Base-by-base conservation (phyloP, 2,113 vertebrate genomes). In the Platysteira castanea region DNA sequence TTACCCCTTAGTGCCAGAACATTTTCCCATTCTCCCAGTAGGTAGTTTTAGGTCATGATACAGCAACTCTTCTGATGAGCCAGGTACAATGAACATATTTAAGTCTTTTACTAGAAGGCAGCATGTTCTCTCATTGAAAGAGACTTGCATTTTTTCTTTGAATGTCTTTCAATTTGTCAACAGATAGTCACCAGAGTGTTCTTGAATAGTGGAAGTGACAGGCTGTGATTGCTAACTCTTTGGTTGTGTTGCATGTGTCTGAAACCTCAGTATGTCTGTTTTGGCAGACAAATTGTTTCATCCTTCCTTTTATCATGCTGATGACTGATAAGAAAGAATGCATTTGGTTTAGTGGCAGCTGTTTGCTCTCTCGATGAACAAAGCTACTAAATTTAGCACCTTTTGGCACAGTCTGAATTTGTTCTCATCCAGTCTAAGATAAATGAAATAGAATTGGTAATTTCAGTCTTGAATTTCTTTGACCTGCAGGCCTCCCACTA, bases 311-410 rank as follows among this genome's bases (percentile, higher is more conserved):
- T 76, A 65, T 89, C 70, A 47, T 77, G 63, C 59, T 90, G 76
- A 74, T 88, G 59, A 67, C 78, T 88, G 85, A 79, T 87, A 93
- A 90, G 74, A 87, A 91, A 75, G 35, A 91, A 92, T 73, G n/a
- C 7, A 86, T 69, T 94, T 88, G 60, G 47, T 81, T 89, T 93
- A 82, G 78, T 84, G 54, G 64, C 79, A 92, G 59, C 76, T 94
- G 54, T 95, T 94, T 91, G 60, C n/a, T 94, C 67, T 90, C n/a
- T 74, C 33, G 1, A 73, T 77, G 41, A 71, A 44, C 16, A 70
- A 88, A 24, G 26, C 39, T 86, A 76, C 83, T 88, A 88, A 94
- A 92, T 94, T 91, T 91, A 91, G 69, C 23, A 63, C 10, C 16
- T 93, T 93, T 75, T 79, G 42, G 83, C 63, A 59, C 41, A 69